Percentiles rank a stretch among this genome's conserved stretches.
Evolutionary conservation across 2,797 vertebrate species (phyloP).

Genomic region (Myripristis jacobus): DNA sequence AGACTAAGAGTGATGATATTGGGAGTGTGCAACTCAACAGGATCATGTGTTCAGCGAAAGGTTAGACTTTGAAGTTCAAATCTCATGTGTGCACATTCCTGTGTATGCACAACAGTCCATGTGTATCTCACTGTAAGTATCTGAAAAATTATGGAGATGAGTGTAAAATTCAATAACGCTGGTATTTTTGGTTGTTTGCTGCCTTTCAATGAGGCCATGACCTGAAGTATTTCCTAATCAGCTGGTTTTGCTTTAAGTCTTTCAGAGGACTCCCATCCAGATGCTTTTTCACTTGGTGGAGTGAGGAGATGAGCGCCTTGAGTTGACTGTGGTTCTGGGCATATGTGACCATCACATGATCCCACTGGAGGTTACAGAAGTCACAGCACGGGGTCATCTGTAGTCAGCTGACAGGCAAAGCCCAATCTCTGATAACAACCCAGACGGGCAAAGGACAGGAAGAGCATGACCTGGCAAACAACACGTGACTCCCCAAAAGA

Average conservation of each 20-base stretch:
- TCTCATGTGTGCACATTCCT: conserved; percentile 14
- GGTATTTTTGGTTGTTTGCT: conserved; percentile 43
- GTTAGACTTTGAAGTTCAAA: conserved; percentile 10
- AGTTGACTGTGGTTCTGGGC: conserved; percentile 34
- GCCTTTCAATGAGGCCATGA: conserved; percentile 23
- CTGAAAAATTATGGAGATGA: neutral
- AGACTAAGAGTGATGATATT: conserved; percentile 3
- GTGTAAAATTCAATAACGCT: conserved; percentile 26
- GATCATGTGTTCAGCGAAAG: neutral
- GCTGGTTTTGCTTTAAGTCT: neutral
- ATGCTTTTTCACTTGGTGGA: neutral
- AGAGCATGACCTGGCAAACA: conserved; percentile 73
- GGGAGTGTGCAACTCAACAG: conserved; percentile 9
- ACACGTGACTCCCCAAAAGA: conserved; percentile 64
- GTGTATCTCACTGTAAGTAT: conserved; percentile 11
- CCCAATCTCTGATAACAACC: conserved; percentile 65
- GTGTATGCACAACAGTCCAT: conserved; percentile 3
- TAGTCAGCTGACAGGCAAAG: conserved; percentile 71
- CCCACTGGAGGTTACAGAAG: conserved; percentile 58
- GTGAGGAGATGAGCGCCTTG: conserved; percentile 32
- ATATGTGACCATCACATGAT: conserved; percentile 59
- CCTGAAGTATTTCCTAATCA: conserved; percentile 9
- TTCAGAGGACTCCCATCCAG: neutral
- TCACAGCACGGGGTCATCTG: conserved; percentile 65
- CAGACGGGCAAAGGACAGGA: conserved; percentile 81